phyloP scores from a whole-genome alignment of 2,113 vertebrate species.

The Psilopsiagon aurifrons region DNA sequence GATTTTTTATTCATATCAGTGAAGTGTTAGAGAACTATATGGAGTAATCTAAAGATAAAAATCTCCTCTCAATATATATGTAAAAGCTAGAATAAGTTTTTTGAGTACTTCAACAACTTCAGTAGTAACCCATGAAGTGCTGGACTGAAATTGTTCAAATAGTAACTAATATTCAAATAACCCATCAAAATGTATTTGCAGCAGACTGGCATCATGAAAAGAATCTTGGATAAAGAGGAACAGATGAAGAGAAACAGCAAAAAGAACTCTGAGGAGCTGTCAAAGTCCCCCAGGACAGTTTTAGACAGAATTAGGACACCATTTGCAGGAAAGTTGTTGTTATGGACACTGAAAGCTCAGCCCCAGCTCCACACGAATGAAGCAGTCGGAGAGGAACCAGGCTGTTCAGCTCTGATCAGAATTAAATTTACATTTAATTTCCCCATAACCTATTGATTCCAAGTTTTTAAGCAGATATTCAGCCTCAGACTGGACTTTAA shows the following conservation, averaged over 20 bases:
- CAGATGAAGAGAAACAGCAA: constrained; percentile 60
- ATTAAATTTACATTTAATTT: constrained; percentile 44
- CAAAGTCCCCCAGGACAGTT: constrained; percentile 65
- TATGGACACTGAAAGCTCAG: constrained; percentile 64
- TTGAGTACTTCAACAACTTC: not conserved
- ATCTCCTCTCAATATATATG: constrained; percentile 28
- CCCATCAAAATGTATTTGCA: constrained; percentile 26
- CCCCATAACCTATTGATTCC: not conserved
- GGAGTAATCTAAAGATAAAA: constrained; percentile 37
- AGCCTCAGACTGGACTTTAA: not conserved
- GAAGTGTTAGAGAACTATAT: not conserved
- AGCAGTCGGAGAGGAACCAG: not conserved
- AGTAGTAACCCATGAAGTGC: constrained; percentile 33
- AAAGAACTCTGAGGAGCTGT: constrained; percentile 61
- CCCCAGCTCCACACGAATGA: not conserved
- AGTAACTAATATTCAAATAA: constrained; percentile 57
- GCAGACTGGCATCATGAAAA: constrained; percentile 51
- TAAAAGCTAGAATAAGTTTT: not conserved
- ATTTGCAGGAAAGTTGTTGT: constrained; percentile 59
- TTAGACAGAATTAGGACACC: constrained; percentile 71
- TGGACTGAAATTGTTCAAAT: constrained; percentile 19
- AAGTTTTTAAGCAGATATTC: not conserved
- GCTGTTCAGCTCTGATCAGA: not conserved
- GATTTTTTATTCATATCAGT: not conserved
- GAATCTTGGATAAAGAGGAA: constrained; percentile 66